Base-by-base conservation (phyloP, 2,797 vertebrate species). In the Eulemur coronatus region DNA sequence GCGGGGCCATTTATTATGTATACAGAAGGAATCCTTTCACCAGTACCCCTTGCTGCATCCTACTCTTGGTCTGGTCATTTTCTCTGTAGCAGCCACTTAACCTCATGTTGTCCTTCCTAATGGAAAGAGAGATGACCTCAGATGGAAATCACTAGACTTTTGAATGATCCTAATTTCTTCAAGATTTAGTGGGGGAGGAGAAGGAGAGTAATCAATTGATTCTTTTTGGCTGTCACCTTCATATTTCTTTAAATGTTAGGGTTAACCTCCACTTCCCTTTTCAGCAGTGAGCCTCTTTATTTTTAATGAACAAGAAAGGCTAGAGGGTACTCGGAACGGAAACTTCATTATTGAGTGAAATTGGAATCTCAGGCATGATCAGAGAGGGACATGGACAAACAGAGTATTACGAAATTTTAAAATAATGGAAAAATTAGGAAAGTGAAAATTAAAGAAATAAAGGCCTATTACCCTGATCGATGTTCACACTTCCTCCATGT, bases 31-130 rank as follows among this genome's bases (percentile, higher is more conserved):
- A 30, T 26, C 59, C 9, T 28, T 75, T 93, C 48, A 57, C 46
- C 0, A 1, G 0, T 8, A 33, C 17, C 10, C 6, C 4, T 46
- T 2, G 5, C 6, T 17, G 0, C 1, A n/a, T 17, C 26, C 24
- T 0, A 20, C 24, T 65, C 30, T 17, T 55, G 46, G 13, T 33
- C 41, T 55, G 46, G 15, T 33, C 35, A 28, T 80, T 84, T 89
- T 88, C 78, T 73, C 38, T 79, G 0, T 65, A 15, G 0, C 86
- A 63, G 20, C 24, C 43, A 24, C 48, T 55, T 24, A 48, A 22
- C 30, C 52, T 70, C 46, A 24, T 38, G 9, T 3, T 89, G 3
- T 89, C 50, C 15, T 84, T 91, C 46, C 22, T 81, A 87, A 87
- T 35, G 2, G 50, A 84, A 75, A 81, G 46, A 52, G 12, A 35